Evolutionary conservation across 2,113 vertebrate genomes (phyloP), one percentile per base, ranked within the genome.

Genomic region (Romanogobio albipinnatus): DNA sequence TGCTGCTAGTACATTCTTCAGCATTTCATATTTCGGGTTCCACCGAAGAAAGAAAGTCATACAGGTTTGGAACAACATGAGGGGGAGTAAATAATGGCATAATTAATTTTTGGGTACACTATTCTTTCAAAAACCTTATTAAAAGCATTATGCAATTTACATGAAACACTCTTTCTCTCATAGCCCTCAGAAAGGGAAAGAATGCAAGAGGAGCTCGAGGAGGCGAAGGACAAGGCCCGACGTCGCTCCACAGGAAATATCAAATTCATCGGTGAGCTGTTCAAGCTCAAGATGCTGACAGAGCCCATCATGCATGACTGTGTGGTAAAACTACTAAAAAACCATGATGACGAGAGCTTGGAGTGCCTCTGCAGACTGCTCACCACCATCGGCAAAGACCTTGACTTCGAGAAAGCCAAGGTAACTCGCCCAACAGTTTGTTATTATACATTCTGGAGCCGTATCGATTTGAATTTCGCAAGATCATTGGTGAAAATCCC

Each of bases 301-400:
- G 98, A 99, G 87, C 97, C 97, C 88, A 99, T 99, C 93, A 99
- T 99, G 98, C 98, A 99, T 0, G 98, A 99, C 91, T 99, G 98
- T 0, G 96, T 99, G 83, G 97, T 99, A 19, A 99, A 99, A 93
- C 95, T 99, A 89, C 94, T 99, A 2, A 99, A 99, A 87, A 97
- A 99, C 94, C 98, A 99, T 0, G 98, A 99, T 0, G 94, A 97
- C 77, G 98, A 99, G 85, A 99, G 97, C 36, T 90, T 99, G 0
- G 98, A 99, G 94, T 99, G 98, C 87, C 94, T 99, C 62, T 99
- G 98, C 91, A 95, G 97, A 89, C 94, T 99, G 64, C 96, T 99
- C 80, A 98, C 97, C 13, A 99, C 98, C 90, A 98, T 99, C 6
- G 98, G 98, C 93, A 99, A 98, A 87, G 98, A 99, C 91, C 93